These are phyloP conservation scores for Mastomys natalensis DNA, from an alignment of 2,113 vertebrate species.

Conservation along the genomic window DNA sequence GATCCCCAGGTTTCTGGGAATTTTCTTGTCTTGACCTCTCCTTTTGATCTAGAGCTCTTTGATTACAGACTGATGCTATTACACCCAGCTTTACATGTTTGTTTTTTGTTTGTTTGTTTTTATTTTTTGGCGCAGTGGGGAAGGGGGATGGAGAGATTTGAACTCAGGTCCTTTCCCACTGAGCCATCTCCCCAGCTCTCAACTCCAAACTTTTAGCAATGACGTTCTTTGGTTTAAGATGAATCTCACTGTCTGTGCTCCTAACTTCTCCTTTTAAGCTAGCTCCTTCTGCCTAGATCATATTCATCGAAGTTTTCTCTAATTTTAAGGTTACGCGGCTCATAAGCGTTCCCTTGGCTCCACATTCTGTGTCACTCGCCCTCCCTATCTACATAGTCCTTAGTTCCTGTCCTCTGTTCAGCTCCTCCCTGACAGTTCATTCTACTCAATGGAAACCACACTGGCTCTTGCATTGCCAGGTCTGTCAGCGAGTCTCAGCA, in stretches of 20 bases:
- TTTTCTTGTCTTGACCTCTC: neutral
- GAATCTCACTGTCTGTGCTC: neutral
- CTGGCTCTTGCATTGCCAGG: neutral
- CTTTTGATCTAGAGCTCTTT: too few species aligned
- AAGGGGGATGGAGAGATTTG: neutral
- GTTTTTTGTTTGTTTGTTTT: too few species aligned
- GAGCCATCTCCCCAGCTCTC: neutral
- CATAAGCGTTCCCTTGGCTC: neutral
- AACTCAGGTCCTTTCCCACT: neutral
- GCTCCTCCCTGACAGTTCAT: neutral
- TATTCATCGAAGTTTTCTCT: neutral
- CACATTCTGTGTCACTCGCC: neutral
- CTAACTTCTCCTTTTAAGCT: neutral
- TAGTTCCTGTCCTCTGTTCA: neutral
- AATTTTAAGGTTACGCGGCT: neutral
- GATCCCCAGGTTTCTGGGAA: too few species aligned
- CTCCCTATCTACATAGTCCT: neutral
- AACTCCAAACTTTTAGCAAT: neutral
- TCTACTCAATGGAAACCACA: neutral
- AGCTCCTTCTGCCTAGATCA: neutral
- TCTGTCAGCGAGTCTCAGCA: neutral
- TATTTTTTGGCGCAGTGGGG: too few species aligned
- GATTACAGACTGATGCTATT: neutral
- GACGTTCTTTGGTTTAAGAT: neutral
- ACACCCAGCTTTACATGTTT: too few species aligned